phyloP scores from a whole-genome alignment of 2,797 vertebrate species.

The Morus bassanus region DNA sequence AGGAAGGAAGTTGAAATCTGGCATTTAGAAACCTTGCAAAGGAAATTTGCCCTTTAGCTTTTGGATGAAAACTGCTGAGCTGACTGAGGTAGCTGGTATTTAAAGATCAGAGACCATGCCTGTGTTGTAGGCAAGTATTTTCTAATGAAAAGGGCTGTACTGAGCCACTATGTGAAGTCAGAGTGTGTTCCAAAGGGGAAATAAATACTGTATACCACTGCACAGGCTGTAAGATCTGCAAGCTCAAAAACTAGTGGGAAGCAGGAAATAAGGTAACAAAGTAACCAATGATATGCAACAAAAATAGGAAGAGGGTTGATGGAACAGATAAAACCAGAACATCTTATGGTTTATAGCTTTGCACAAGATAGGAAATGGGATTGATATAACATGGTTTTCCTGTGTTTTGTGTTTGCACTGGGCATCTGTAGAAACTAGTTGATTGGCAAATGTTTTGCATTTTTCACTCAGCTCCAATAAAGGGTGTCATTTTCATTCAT shows the following conservation, averaged over 20 bases:
- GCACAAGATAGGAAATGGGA: background rate
- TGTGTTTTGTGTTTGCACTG: background rate
- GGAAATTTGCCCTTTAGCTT: background rate
- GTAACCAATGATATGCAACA: background rate
- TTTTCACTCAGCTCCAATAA: background rate
- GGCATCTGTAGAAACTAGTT: background rate
- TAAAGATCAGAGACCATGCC: background rate
- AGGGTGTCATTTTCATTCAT: background rate
- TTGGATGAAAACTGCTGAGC: background rate
- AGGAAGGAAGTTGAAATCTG: background rate
- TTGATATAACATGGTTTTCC: background rate
- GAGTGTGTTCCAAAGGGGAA: background rate
- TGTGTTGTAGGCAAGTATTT: background rate
- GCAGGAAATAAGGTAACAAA: background rate
- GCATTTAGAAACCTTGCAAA: background rate
- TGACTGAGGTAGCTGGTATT: background rate
- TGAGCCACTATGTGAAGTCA: background rate
- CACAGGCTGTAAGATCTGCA: background rate
- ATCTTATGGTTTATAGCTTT: background rate
- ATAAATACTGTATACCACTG: background rate
- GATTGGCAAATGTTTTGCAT: background rate
- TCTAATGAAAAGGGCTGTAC: background rate
- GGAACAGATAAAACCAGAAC: background rate
- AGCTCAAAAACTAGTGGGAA: background rate
- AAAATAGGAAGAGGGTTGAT: background rate